Evolutionary conservation across 64 coral and sea anemone genomes (phyloP).

Genomic region (Stichodactyla mertensii): DNA sequence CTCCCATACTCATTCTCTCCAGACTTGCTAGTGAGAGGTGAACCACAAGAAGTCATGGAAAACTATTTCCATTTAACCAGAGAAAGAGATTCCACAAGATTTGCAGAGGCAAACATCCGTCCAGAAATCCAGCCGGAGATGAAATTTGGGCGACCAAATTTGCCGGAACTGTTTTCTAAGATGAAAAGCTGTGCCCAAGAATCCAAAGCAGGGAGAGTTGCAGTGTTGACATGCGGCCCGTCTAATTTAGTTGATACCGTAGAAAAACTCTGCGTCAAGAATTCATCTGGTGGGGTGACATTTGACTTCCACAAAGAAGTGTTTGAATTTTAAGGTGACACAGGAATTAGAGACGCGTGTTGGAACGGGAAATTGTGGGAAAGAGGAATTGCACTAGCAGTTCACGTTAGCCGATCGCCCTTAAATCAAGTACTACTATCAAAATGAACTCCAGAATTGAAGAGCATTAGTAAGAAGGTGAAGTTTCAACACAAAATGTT

Average conservation of each 20-base stretch:
- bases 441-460: no score
- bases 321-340: slow-evolving; percentile 50
- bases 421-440: no score
- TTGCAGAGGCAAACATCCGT: slow-evolving; percentile 57
- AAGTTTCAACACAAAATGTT: no score
- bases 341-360: no score
- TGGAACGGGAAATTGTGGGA: no score
- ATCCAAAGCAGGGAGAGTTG: slow-evolving; percentile 28
- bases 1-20: slow-evolving; percentile 70
- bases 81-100: slow-evolving; percentile 62
- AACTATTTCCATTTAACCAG: slow-evolving; percentile 63
- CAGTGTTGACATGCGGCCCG: slow-evolving; percentile 63
- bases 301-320: slow-evolving; percentile 84
- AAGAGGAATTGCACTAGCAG: no score
- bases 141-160: slow-evolving; percentile 59
- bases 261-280: slow-evolving; percentile 49
- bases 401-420: no score
- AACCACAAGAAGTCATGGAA: slow-evolving; percentile 44
- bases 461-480: no score
- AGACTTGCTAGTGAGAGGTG: slow-evolving; percentile 39
- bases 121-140: slow-evolving; percentile 51
- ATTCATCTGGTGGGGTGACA: slow-evolving; percentile 42
- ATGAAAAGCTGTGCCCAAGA: slow-evolving; percentile 53
- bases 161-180: slow-evolving; percentile 40
- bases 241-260: slow-evolving; percentile 38